These are phyloP conservation scores for Meghimatium bilineatum DNA, from an alignment of 2,888 invertebrate species.

Conservation along the genomic window DNA sequence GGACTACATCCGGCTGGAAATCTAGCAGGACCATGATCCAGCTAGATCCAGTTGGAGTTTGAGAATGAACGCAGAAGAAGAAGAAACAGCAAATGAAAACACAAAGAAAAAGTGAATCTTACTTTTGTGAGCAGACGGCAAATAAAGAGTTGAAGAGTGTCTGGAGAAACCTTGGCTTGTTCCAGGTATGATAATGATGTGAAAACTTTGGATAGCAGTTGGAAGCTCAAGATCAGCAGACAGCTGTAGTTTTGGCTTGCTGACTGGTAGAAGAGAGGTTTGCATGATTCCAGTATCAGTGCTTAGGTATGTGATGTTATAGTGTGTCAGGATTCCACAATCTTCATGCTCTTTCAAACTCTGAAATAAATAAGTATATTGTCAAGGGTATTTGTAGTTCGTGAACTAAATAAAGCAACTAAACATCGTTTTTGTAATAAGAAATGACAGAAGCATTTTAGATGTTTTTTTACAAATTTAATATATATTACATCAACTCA, in stretches of 20 bases:
- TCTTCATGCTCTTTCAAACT: conserved; percentile 5
- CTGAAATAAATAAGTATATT: neutral
- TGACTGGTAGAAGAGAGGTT: neutral
- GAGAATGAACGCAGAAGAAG: too few species aligned
- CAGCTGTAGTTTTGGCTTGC: neutral
- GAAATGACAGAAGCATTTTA: too few species aligned
- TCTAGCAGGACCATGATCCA: too few species aligned
- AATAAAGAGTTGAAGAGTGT: neutral
- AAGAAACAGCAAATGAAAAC: neutral
- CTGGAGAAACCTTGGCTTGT: conserved; percentile 25
- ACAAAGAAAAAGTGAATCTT: neutral
- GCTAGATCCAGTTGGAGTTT: too few species aligned
- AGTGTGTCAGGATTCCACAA: conserved; percentile 19
- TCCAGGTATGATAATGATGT: neutral
- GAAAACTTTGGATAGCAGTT: neutral
- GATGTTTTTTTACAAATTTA: too few species aligned
- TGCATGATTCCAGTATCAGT: neutral
- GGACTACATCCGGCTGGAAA: too few species aligned
- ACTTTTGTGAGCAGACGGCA: conserved; percentile 18
- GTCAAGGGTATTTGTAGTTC: too few species aligned
- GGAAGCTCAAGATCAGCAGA: conserved; percentile 29
- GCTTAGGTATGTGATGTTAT: conserved; percentile 23
- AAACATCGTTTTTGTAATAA: too few species aligned
- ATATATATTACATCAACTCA: too few species aligned
- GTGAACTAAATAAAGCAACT: too few species aligned